Evolutionary conservation across 2,113 vertebrate genomes (phyloP).

Genomic region (Datnioides undecimradiatus): DNA sequence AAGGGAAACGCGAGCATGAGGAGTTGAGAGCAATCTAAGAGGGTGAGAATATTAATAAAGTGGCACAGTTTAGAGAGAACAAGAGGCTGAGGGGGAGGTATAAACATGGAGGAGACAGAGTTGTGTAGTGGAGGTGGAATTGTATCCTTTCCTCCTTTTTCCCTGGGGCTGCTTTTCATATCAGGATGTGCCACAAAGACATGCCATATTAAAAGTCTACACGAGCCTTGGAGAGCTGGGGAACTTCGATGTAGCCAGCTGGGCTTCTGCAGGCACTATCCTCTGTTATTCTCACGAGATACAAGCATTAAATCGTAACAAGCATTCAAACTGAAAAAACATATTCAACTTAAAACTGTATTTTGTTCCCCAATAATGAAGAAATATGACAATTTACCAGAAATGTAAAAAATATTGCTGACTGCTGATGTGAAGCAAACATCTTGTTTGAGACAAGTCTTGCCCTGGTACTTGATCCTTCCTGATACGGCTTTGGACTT

Average conservation of each 20-base stretch:
- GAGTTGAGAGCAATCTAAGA: not conserved
- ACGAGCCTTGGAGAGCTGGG: slow-evolving; percentile 5
- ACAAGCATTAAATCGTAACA: not conserved
- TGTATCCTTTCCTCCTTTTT: not conserved
- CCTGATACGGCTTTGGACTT: not conserved
- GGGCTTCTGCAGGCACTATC: not conserved
- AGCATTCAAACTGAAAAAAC: not conserved
- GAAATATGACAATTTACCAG: not conserved
- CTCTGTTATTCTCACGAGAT: not conserved
- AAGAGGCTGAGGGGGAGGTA: not conserved
- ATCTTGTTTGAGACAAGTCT: not conserved
- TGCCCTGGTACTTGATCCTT: not conserved
- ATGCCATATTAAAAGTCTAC: slow-evolving; percentile 19
- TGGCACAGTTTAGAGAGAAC: not conserved
- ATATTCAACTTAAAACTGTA: too few species aligned
- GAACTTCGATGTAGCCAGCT: not conserved
- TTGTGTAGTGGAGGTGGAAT: not conserved
- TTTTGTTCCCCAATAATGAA: not conserved
- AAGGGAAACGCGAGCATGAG: not conserved
- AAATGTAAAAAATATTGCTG: not conserved
- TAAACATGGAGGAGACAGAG: not conserved
- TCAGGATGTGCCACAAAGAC: slow-evolving; percentile 23
- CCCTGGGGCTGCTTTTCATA: slow-evolving; percentile 2
- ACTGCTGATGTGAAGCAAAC: not conserved
- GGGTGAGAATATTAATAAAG: slow-evolving; percentile 9